A percentile compares a stretch with the other conserved stretches of the same genome.
Evolutionary conservation across 2,113 vertebrate species (phyloP).

Genomic region (Loxodonta africana): DNA sequence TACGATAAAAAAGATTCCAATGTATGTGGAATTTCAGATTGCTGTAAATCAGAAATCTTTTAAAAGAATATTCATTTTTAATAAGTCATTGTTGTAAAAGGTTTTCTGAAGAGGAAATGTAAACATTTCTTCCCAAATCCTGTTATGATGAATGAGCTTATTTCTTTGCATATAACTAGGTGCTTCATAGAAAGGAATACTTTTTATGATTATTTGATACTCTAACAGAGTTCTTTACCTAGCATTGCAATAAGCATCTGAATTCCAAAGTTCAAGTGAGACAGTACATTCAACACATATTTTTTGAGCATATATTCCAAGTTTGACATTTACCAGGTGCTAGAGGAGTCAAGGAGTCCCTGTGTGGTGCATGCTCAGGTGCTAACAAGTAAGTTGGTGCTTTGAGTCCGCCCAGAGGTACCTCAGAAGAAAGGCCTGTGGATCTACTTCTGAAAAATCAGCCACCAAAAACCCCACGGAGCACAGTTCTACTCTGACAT

Average conservation of each 20-base stretch:
- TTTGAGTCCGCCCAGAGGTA: not conserved
- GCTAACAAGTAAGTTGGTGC: not conserved
- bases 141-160: conserved; percentile 24
- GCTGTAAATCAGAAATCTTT: conserved; percentile 2
- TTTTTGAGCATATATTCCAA: not conserved
- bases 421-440: not conserved
- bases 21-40: conserved; percentile 47
- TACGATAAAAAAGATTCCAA: conserved; percentile 24
- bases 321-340: not conserved
- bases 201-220: conserved; percentile 55
- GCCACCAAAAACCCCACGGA: not conserved
- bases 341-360: not conserved
- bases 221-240: conserved; percentile 10
- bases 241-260: not conserved
- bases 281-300: not conserved
- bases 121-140: conserved; percentile 46
- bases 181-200: conserved; percentile 42
- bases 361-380: not conserved
- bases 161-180: conserved; percentile 42
- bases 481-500: not conserved
- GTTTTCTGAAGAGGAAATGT: conserved; percentile 45
- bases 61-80: conserved; percentile 56
- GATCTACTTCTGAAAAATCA: not conserved
- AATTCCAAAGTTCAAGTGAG: conserved; percentile 36
- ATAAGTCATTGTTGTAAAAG: not conserved